A percentile compares a stretch with the other conserved stretches of the same genome.
These are phyloP conservation scores for Yponomeuta cagnagella DNA, from an alignment of 2,888 invertebrate species.

Conservation along the genomic window DNA sequence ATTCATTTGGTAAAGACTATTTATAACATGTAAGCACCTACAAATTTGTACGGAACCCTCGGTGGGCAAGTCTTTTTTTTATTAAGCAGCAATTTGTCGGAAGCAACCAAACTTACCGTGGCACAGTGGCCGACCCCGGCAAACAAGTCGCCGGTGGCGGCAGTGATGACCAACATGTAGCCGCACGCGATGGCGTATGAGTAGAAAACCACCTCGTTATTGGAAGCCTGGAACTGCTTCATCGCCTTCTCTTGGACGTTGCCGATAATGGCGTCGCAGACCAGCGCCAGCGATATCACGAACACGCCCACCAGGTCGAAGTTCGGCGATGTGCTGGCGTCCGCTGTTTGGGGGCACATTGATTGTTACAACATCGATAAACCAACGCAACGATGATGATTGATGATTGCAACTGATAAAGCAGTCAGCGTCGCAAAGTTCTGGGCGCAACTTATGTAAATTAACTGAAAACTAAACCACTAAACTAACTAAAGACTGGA, in stretches of 20 bases:
- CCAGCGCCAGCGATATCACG: constrained; percentile 88
- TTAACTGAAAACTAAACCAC: too few species aligned
- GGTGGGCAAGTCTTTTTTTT: too few species aligned
- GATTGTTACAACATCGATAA: constrained; percentile 11
- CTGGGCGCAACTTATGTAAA: too few species aligned
- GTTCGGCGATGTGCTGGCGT: constrained; percentile 84
- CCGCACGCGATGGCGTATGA: constrained; percentile 92
- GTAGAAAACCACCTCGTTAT: constrained; percentile 94
- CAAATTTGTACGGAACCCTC: too few species aligned
- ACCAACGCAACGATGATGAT: neutral
- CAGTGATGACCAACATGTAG: constrained; percentile 85
- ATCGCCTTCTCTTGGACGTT: constrained; percentile 98
- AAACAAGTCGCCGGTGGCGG: constrained; percentile 82
- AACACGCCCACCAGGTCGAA: constrained; percentile 82
- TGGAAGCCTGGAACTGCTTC: constrained; percentile 87
- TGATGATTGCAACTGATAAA: too few species aligned
- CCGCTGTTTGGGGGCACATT: constrained; percentile 68
- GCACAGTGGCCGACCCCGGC: constrained; percentile 86
- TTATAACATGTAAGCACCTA: too few species aligned
- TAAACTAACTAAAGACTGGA: too few species aligned
- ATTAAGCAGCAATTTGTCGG: too few species aligned
- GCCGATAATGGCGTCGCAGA: constrained; percentile 97
- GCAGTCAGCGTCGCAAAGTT: too few species aligned
- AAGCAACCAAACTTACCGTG: constrained; percentile 70
- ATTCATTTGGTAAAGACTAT: too few species aligned